Conservation (phyloP, 2,113 vertebrate species). For the Rhodinocichla rosea region DNA sequence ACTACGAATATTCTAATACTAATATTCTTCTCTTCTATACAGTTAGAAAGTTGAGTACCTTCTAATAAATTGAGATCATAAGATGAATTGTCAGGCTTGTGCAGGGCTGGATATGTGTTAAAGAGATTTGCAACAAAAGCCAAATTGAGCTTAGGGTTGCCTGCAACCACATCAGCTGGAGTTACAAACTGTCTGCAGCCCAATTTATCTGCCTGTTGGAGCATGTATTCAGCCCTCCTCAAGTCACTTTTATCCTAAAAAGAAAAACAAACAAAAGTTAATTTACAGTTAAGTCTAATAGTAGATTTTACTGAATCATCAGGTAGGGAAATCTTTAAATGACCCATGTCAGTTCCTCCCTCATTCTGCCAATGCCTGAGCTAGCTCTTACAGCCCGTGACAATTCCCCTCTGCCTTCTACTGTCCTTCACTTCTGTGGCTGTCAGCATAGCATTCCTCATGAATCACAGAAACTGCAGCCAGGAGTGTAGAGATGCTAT, state of each 20-base stretch:
- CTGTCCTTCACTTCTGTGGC: not conserved
- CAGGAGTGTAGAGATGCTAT: not conserved
- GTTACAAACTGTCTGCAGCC: constrained; percentile 97
- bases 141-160: constrained; percentile 95
- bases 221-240: constrained; percentile 88
- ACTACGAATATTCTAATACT: not conserved
- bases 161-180: constrained; percentile 87
- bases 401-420: not conserved
- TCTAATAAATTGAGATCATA: constrained; percentile 82
- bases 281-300: not conserved
- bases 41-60: constrained; percentile 72
- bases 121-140: constrained; percentile 97
- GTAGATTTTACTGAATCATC: not conserved
- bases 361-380: not conserved
- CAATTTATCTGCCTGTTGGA: constrained; percentile 88
- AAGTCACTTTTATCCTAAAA: constrained; percentile 83
- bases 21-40: not conserved
- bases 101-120: constrained; percentile 86
- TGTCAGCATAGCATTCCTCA: not conserved
- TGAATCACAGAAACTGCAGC: not conserved
- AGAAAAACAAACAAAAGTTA: constrained; percentile 14
- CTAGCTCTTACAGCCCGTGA: not conserved
- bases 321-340: not conserved
- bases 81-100: constrained; percentile 69
- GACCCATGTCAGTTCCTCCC: not conserved